These are phyloP conservation scores for Hyles vespertilio DNA, from an alignment of 1,140 invertebrate genomes.

Conservation along the genomic window DNA sequence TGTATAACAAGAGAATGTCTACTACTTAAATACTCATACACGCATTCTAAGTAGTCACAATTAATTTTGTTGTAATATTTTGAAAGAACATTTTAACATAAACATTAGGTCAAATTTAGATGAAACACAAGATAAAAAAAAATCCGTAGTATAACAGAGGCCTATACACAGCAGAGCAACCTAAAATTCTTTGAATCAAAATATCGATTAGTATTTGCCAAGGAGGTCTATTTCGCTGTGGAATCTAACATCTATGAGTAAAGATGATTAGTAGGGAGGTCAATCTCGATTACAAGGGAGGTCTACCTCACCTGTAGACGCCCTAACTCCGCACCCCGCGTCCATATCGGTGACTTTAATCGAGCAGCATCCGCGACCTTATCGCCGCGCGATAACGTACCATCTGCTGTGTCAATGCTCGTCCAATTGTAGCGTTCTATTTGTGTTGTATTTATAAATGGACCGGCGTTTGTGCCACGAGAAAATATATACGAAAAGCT, in stretches of 20 bases:
- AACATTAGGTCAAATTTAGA: no score
- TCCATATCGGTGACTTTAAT: constrained; percentile 2
- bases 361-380: constrained; percentile 10
- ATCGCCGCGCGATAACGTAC: constrained; percentile 7
- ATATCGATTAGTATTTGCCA: background rate
- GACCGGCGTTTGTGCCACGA: background rate
- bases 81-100: no score
- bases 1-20: no score
- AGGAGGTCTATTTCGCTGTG: background rate
- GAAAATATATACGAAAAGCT: background rate
- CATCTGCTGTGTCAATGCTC: constrained; percentile 11
- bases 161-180: background rate
- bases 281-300: background rate
- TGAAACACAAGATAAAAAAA: no score
- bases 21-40: no score
- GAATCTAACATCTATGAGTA: background rate
- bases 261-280: no score
- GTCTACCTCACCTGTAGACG: background rate
- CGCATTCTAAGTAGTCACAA: no score
- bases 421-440: constrained; percentile 9
- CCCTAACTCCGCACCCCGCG: background rate
- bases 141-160: no score
- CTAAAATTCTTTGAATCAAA: background rate
- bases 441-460: background rate
- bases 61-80: no score